Conservation (phyloP, 1,140 invertebrate genomes). For the Meloidogyne exigua region DNA sequence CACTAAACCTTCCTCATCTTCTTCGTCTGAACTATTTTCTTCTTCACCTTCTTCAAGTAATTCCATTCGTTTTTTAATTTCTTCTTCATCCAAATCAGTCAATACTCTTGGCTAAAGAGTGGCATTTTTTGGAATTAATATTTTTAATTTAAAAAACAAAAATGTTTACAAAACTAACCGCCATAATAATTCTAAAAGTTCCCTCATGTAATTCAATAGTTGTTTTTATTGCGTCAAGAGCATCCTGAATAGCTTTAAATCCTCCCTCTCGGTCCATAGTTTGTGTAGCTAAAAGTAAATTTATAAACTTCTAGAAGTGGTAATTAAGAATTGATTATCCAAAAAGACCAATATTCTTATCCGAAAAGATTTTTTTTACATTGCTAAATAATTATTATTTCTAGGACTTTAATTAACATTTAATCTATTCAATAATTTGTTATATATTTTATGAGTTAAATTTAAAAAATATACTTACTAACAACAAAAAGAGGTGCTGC, state of each 20-base stretch:
- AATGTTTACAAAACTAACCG: constrained; percentile 71
- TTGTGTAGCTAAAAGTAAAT: constrained; percentile 72
- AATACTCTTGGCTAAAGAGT: constrained; percentile 85
- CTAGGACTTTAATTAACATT: too few relatives aligned
- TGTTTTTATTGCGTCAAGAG: constrained; percentile 81
- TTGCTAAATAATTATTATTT: too few relatives aligned
- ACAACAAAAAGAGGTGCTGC: constrained; percentile 97
- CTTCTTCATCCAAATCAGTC: constrained; percentile 92
- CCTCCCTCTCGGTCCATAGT: constrained; percentile 81
- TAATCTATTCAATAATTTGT: not conserved
- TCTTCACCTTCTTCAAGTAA: constrained; percentile 71
- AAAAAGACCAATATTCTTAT: too few relatives aligned
- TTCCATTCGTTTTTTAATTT: constrained; percentile 87
- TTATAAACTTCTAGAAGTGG: not conserved
- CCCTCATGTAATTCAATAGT: constrained; percentile 80
- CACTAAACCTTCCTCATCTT: constrained; percentile 67
- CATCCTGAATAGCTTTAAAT: constrained; percentile 72
- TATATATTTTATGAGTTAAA: not conserved
- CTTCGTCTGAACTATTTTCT: constrained; percentile 73
- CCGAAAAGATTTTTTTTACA: too few relatives aligned
- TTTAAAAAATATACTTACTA: constrained; percentile 66
- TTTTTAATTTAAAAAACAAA: too few relatives aligned
- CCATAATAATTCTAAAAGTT: constrained; percentile 89
- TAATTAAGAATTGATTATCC: too few relatives aligned
- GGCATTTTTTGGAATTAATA: too few relatives aligned